A percentile compares a stretch with the other conserved stretches of the same genome.
phyloP scores from a whole-genome alignment of 2,888 invertebrate species.

The Rhopalosiphum nymphaeae region DNA sequence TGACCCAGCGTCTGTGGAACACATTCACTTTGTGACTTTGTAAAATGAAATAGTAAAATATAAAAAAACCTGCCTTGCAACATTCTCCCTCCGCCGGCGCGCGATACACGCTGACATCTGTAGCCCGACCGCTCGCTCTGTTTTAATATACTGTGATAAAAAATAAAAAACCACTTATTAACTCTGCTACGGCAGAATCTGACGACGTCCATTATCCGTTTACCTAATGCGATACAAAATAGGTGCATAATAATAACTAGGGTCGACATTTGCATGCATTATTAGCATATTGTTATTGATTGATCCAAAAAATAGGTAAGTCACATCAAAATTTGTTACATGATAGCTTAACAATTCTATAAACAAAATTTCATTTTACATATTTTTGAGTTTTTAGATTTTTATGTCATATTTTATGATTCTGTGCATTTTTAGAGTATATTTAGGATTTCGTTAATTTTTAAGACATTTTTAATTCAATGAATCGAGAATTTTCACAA shows the following conservation, averaged over 20 bases:
- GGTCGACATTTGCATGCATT: too few species aligned
- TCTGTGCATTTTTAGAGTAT: too few species aligned
- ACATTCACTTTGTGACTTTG: conserved; percentile 64
- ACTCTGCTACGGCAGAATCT: background rate
- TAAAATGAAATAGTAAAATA: conserved; percentile 19
- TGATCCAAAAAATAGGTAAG: too few species aligned
- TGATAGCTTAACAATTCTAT: too few species aligned
- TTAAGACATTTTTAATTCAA: too few species aligned
- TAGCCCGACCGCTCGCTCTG: background rate
- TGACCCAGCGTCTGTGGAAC: conserved; percentile 52
- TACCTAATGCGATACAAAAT: background rate
- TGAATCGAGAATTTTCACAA: too few species aligned
- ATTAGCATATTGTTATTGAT: too few species aligned
- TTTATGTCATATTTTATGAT: too few species aligned
- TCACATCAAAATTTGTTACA: too few species aligned
- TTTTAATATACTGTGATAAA: conserved; percentile 3
- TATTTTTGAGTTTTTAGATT: too few species aligned
- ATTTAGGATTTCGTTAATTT: too few species aligned
- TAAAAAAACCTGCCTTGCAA: conserved; percentile 56
- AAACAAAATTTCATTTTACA: too few species aligned
- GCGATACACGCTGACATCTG: background rate
- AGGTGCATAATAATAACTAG: background rate
- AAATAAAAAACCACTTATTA: conserved; percentile 57
- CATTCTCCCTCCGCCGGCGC: conserved; percentile 43
- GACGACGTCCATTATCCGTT: background rate